Conservation (phyloP, 2,797 vertebrate species). For the Liasis olivaceus region DNA sequence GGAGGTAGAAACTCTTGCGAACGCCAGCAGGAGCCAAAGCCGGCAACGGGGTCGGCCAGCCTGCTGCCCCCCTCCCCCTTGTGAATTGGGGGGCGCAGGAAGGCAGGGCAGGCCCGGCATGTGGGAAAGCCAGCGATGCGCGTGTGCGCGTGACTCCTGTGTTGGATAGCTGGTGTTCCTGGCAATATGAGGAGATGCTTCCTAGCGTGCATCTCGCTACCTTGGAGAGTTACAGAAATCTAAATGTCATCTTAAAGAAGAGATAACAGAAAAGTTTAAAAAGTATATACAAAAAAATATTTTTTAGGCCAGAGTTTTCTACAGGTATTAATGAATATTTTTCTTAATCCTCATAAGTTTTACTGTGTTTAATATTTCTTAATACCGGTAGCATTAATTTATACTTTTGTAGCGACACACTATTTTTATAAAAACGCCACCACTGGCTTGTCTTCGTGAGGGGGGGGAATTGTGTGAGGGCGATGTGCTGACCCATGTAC, state of each 20-base stretch:
- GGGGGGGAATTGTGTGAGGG: conserved; percentile 69
- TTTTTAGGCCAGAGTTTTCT: conserved; percentile 86
- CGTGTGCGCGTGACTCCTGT: conserved; percentile 56
- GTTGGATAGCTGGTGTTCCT: conserved; percentile 71
- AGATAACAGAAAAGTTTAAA: conserved; percentile 65
- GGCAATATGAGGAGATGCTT: conserved; percentile 77
- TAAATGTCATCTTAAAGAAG: conserved; percentile 78
- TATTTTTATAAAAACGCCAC: conserved; percentile 99
- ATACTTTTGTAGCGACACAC: conserved; percentile 99
- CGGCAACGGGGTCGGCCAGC: too few species aligned
- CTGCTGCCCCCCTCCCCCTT: not conserved
- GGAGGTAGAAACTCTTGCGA: not conserved
- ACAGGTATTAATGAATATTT: conserved; percentile 94
- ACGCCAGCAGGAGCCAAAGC: not conserved
- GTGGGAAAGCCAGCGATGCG: conserved; percentile 27
- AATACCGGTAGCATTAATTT: conserved; percentile 98
- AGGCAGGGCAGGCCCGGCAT: not conserved
- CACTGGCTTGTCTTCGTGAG: conserved; percentile 81
- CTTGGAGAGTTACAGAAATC: conserved; percentile 70
- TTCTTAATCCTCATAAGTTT: conserved; percentile 86
- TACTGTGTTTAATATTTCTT: conserved; percentile 94
- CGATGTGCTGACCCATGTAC: conserved; percentile 84
- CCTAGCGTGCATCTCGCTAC: conserved; percentile 58
- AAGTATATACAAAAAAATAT: conserved; percentile 79
- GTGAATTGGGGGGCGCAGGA: not conserved